Conservation (phyloP, 23 tunicate species). For the Ascidia mentula region DNA sequence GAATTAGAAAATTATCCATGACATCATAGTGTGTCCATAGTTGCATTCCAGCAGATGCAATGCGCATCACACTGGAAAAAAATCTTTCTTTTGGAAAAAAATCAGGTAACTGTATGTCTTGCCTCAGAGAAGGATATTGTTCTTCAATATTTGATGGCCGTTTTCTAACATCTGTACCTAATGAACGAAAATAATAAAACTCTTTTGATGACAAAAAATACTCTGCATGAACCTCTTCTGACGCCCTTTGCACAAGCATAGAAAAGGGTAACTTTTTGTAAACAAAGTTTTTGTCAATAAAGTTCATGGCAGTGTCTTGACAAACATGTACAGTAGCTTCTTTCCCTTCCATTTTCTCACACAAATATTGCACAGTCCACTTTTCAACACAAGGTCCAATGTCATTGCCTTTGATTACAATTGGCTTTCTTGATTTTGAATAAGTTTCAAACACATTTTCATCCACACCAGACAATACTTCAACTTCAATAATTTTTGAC, state of each 20-base stretch:
- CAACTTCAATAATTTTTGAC: too few relatives aligned
- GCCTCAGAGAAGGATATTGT: slow-evolving; percentile 71
- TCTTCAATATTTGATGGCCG: slow-evolving; percentile 55
- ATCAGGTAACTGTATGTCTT: slow-evolving; percentile 68
- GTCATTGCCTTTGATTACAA: slow-evolving; percentile 65
- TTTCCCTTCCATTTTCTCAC: slow-evolving; percentile 20
- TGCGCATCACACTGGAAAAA: slow-evolving; percentile 89
- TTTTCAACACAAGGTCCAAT: slow-evolving; percentile 66
- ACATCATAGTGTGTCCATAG: slow-evolving; percentile 99
- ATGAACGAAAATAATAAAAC: slow-evolving; percentile 83
- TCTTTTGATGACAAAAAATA: slow-evolving; percentile 67
- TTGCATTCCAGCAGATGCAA: slow-evolving; percentile 85
- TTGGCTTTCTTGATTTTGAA: not conserved
- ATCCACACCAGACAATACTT: too few relatives aligned
- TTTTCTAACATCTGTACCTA: slow-evolving; percentile 79
- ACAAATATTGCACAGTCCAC: slow-evolving; percentile 73
- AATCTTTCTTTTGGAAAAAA: slow-evolving; percentile 56
- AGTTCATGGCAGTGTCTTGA: slow-evolving; percentile 74
- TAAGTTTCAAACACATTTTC: not conserved
- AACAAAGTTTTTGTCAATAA: slow-evolving; percentile 60
- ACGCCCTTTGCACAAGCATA: slow-evolving; percentile 64
- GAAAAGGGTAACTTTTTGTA: slow-evolving; percentile 67
- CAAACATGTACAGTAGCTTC: slow-evolving; percentile 65
- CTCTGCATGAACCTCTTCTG: slow-evolving; percentile 37
- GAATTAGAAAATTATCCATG: slow-evolving; percentile 90